These are phyloP conservation scores for Illadopsis cleaveri DNA, from an alignment of 2,113 vertebrate species.

Conservation along the genomic window DNA sequence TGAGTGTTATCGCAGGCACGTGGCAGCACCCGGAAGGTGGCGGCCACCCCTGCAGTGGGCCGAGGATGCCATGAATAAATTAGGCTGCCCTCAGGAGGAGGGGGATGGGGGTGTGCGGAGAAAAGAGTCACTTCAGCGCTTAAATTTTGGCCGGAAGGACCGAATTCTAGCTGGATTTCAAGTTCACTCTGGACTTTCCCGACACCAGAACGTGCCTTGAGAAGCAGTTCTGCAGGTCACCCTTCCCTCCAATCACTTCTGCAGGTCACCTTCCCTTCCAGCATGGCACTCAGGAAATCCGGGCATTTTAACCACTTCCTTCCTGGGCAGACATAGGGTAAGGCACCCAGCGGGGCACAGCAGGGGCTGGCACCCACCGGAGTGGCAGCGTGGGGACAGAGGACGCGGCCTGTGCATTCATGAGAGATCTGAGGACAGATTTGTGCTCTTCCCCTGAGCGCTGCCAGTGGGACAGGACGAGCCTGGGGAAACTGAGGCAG, in stretches of 20 bases:
- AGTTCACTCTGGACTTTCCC: background rate
- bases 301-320: background rate
- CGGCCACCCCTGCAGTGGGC: background rate
- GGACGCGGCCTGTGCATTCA: accelerated
- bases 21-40: background rate
- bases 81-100: background rate
- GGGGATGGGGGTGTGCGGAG: no score
- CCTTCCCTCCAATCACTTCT: background rate
- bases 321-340: background rate
- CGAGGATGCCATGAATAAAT: background rate
- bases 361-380: background rate
- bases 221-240: slow-evolving; percentile 4
- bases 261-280: background rate
- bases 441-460: background rate
- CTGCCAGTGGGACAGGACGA: accelerated
- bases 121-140: background rate
- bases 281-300: background rate
- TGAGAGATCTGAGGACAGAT: background rate
- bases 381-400: background rate
- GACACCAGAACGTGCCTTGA: background rate
- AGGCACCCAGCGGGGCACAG: background rate
- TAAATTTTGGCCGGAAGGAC: background rate
- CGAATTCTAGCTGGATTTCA: background rate
- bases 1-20: accelerated
- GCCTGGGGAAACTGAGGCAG: slow-evolving; percentile 28